Conservation (phyloP, 2,888 invertebrate genomes). For the Chymomyza amoena region DNA sequence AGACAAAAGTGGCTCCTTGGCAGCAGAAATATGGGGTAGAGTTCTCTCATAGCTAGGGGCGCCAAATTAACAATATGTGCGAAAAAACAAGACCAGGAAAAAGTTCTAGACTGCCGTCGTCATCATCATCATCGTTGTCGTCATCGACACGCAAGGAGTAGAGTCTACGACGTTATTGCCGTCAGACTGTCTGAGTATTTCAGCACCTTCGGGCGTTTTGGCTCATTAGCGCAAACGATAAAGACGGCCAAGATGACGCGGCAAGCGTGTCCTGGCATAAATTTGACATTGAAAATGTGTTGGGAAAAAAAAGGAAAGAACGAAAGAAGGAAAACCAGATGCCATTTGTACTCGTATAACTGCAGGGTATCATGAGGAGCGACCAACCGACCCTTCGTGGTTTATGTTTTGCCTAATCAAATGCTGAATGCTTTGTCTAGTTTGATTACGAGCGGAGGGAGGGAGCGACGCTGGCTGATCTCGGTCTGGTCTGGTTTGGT, state of each 20-base stretch:
- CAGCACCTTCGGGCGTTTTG: conserved; percentile 73
- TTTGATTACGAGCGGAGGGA: background rate
- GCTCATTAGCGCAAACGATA: conserved; percentile 64
- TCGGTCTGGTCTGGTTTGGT: background rate
- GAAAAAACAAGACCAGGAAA: conserved; percentile 30
- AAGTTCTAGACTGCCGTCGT: conserved; percentile 4
- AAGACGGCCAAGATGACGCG: background rate
- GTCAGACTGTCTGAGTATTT: conserved; percentile 54
- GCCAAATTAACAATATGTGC: conserved; percentile 68
- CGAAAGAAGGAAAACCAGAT: background rate
- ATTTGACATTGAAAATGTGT: conserved; percentile 72
- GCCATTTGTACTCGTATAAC: background rate
- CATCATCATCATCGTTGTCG: background rate
- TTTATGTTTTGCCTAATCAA: conserved; percentile 41
- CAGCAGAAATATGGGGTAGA: conserved; percentile 8
- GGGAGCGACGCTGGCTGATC: background rate
- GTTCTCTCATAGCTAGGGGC: conserved; percentile 47
- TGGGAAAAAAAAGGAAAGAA: background rate
- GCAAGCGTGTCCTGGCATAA: conserved; percentile 69
- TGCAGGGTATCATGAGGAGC: background rate
- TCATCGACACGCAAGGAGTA: background rate
- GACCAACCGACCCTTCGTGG: conserved; percentile 25
- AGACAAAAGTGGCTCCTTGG: background rate
- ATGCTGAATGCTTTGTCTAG: conserved; percentile 16
- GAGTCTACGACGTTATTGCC: conserved; percentile 31